Conservation (phyloP, 2,888 invertebrate genomes). For the Netelia virgata region DNA sequence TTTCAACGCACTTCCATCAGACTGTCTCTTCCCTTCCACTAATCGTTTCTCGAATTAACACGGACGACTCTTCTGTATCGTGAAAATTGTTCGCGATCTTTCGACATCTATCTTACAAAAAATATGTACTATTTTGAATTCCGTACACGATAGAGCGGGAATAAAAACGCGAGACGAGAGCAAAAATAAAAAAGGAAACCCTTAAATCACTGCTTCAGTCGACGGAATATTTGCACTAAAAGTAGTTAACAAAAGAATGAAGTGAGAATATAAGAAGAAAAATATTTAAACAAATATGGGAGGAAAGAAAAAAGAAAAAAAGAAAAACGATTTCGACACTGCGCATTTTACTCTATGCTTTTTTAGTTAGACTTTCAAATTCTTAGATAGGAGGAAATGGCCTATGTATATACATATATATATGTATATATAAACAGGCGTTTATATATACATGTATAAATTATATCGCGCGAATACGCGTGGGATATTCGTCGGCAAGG, state of each 20-base stretch:
- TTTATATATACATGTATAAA: constrained; percentile 49
- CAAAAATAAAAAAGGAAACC: constrained; percentile 7
- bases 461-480: constrained; percentile 54
- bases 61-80: constrained; percentile 10
- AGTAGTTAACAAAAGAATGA: constrained; percentile 42
- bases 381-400: constrained; percentile 82
- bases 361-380: constrained; percentile 81
- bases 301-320: constrained; percentile 53
- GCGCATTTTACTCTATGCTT: constrained; percentile 74
- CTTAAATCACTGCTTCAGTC: constrained; percentile 35
- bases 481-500: constrained; percentile 43
- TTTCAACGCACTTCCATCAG: constrained; percentile 56
- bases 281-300: constrained; percentile 40
- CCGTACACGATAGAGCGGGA: constrained; percentile 11
- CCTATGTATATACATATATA: constrained; percentile 74
- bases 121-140: constrained; percentile 21
- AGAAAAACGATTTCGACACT: constrained; percentile 55
- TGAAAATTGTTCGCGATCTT: constrained; percentile 29
- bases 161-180: neutral
- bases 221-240: constrained; percentile 43
- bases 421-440: constrained; percentile 52
- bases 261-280: constrained; percentile 20
- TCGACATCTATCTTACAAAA: constrained; percentile 38
- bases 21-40: constrained; percentile 59
- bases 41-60: constrained; percentile 40